Evolutionary conservation across 2,888 invertebrate species (phyloP).

Genomic region (Globia sparganii): DNA sequence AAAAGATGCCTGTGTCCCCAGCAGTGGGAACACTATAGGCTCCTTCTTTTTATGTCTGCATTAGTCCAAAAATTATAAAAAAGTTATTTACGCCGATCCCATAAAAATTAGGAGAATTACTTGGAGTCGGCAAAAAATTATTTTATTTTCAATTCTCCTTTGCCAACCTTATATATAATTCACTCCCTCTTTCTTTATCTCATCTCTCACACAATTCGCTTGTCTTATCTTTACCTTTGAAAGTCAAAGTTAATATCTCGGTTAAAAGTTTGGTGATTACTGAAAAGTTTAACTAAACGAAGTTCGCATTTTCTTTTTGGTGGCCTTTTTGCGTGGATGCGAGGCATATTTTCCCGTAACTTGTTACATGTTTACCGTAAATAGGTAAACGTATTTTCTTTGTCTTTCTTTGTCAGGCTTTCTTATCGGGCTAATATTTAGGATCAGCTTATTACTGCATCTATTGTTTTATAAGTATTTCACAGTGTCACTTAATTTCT

Average conservation of each 20-base stretch:
- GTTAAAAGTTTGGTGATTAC: background rate
- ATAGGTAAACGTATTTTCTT: background rate
- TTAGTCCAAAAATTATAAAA: background rate
- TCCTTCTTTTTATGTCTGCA: background rate
- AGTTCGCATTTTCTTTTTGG: background rate
- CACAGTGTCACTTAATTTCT: too few relatives aligned
- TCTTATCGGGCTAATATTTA: too few relatives aligned
- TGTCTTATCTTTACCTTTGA: background rate
- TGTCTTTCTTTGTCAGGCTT: background rate
- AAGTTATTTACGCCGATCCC: background rate
- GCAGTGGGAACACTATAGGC: background rate
- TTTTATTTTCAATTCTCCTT: background rate
- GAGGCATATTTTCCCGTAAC: too few relatives aligned
- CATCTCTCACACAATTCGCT: background rate
- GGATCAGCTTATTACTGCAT: background rate
- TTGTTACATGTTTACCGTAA: too few relatives aligned
- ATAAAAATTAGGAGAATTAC: background rate
- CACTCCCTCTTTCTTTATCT: background rate
- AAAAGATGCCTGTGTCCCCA: background rate
- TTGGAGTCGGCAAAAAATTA: background rate
- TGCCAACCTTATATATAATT: too few relatives aligned
- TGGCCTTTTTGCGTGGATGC: too few relatives aligned
- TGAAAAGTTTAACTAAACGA: background rate
- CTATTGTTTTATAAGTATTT: background rate
- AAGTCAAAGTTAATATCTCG: background rate